Percentiles rank a stretch among this genome's conserved stretches.
phyloP scores from a whole-genome alignment of 1,140 invertebrate genomes.

The Anoplophora glabripennis region DNA sequence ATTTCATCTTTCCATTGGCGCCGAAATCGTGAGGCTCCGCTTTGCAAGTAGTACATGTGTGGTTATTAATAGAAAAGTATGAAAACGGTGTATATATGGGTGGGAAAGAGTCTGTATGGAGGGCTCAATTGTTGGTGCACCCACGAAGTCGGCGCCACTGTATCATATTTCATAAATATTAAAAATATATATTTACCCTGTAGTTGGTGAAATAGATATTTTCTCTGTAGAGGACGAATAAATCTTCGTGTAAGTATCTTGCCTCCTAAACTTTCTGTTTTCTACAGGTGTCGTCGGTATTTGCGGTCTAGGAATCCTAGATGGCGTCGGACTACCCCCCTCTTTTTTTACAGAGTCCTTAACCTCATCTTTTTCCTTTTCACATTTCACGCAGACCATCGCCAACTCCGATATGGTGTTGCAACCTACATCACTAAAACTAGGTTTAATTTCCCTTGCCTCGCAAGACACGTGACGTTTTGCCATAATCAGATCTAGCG shows the following conservation, averaged over 20 bases:
- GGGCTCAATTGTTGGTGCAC: no score
- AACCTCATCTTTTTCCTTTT: constrained; percentile 26
- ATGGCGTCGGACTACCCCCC: constrained; percentile 32
- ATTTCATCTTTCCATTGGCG: no score
- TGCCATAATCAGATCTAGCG: constrained; percentile 32
- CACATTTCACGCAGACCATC: constrained; percentile 25
- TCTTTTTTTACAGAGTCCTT: constrained; percentile 45
- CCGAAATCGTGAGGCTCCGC: background rate
- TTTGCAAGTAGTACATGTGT: no score
- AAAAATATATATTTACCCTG: no score
- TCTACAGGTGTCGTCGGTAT: constrained; percentile 50
- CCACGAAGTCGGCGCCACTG: no score
- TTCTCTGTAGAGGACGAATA: constrained; percentile 28
- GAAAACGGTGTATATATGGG: no score
- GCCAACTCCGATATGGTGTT: constrained; percentile 18
- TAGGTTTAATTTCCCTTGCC: constrained; percentile 19
- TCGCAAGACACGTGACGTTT: constrained; percentile 33
- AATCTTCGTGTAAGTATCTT: constrained; percentile 54
- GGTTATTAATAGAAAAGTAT: no score
- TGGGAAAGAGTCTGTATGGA: no score
- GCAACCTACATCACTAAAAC: constrained; percentile 28
- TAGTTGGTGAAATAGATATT: background rate
- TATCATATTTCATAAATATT: background rate
- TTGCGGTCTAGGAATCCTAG: constrained; percentile 51
- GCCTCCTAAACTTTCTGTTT: constrained; percentile 49